Evolutionary conservation across 2,113 vertebrate species (phyloP).

Genomic region (Thunnus maccoyii): DNA sequence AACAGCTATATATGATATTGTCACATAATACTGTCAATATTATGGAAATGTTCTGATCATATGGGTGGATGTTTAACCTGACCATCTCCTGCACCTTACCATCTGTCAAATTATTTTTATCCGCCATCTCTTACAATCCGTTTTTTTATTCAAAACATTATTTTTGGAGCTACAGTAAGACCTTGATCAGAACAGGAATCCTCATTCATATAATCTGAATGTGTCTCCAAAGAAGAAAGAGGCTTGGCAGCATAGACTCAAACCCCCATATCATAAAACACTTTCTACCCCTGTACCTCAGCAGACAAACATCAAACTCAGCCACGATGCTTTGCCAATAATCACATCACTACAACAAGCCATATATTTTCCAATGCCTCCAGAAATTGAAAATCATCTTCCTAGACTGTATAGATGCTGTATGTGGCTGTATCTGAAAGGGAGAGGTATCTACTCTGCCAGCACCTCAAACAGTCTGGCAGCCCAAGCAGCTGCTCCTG

Average conservation of each 20-base stretch:
- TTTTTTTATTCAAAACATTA: background rate
- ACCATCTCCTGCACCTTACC: constrained; percentile 9
- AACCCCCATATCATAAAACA: background rate
- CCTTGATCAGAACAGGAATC: background rate
- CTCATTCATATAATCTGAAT: background rate
- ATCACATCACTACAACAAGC: constrained; percentile 23
- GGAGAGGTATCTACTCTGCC: constrained; percentile 49
- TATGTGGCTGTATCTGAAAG: constrained; percentile 46
- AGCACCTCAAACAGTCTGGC: constrained; percentile 50
- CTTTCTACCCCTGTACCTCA: background rate
- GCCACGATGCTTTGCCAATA: constrained; percentile 7
- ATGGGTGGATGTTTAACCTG: constrained; percentile 12
- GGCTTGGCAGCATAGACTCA: background rate
- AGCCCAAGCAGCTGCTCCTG: constrained; percentile 52
- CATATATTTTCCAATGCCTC: constrained; percentile 13
- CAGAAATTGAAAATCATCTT: constrained; percentile 20
- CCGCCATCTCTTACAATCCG: background rate
- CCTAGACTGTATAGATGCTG: constrained; percentile 46
- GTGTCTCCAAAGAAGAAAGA: background rate
- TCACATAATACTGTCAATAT: background rate
- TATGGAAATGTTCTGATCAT: constrained; percentile 16
- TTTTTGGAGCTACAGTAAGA: background rate
- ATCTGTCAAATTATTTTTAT: constrained; percentile 35
- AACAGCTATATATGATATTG: background rate
- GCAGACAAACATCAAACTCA: constrained; percentile 16